Evolutionary conservation across 1,140 invertebrate species (phyloP).

Genomic region (Zeugodacus cucurbitae): DNA sequence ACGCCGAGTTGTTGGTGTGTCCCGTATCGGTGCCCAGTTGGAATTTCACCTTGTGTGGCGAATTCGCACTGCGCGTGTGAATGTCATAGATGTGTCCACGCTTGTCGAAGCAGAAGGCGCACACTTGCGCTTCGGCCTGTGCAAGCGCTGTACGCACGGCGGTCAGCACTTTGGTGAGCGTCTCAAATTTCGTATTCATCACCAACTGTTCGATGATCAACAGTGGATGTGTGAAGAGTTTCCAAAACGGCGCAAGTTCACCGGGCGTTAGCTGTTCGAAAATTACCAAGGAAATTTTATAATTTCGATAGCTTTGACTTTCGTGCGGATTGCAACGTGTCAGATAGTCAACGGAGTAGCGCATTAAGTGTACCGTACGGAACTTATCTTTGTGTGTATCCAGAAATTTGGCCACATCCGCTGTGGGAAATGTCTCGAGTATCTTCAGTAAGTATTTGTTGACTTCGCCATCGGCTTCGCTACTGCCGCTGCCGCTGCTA

Average conservation of each 20-base stretch:
- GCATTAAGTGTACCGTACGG: slow-evolving; percentile 71
- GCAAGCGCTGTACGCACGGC: slow-evolving; percentile 53
- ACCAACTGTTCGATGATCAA: slow-evolving; percentile 79
- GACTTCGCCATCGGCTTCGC: slow-evolving; percentile 64
- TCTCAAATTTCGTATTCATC: slow-evolving; percentile 80
- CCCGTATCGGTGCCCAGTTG: slow-evolving; percentile 52
- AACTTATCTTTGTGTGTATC: slow-evolving; percentile 73
- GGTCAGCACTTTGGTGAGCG: slow-evolving; percentile 70
- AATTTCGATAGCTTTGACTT: slow-evolving; percentile 69
- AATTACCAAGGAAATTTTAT: slow-evolving; percentile 63
- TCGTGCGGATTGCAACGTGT: slow-evolving; percentile 68
- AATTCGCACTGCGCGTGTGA: slow-evolving; percentile 33
- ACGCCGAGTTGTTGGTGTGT: slow-evolving; percentile 51
- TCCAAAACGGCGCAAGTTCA: slow-evolving; percentile 71
- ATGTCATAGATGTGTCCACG: slow-evolving; percentile 54
- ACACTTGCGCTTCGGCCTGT: slow-evolving; percentile 50
- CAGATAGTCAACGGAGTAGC: slow-evolving; percentile 73
- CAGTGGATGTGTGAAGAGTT: slow-evolving; percentile 74
- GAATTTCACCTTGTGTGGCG: slow-evolving; percentile 51
- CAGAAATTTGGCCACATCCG: slow-evolving; percentile 71
- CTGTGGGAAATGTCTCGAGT: slow-evolving; percentile 63
- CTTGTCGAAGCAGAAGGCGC: slow-evolving; percentile 59
- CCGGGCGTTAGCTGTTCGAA: slow-evolving; percentile 66
- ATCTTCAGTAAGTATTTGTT: slow-evolving; percentile 63
- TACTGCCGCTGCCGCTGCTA: background rate